These are phyloP conservation scores for Meloidogyne exigua DNA, from an alignment of 1,140 invertebrate genomes.

Conservation along the genomic window DNA sequence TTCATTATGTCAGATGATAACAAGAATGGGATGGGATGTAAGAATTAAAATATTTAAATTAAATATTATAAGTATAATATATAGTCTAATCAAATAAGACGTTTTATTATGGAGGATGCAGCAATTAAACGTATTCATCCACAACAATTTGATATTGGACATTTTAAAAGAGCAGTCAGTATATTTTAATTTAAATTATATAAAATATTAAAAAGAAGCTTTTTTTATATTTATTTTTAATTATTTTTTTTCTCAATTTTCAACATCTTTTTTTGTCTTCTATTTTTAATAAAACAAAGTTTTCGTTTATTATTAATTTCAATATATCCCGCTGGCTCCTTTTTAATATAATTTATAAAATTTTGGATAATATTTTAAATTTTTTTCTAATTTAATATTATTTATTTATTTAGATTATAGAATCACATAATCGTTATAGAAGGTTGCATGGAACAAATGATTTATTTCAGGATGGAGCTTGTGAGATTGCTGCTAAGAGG, in stretches of 20 bases:
- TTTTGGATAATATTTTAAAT: too few species aligned
- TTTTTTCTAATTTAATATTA: too few species aligned
- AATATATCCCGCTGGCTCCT: background rate
- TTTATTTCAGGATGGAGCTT: conserved; percentile 13
- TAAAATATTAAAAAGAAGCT: background rate
- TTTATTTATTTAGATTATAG: conserved; percentile 16
- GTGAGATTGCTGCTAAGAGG: conserved; percentile 28
- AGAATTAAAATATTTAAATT: too few species aligned
- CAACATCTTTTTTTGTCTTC: background rate
- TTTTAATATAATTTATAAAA: conserved; percentile 5
- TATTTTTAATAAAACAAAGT: conserved; percentile 10
- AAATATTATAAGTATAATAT: background rate
- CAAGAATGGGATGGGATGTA: background rate
- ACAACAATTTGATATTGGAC: conserved; percentile 22
- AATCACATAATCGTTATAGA: conserved; percentile 33
- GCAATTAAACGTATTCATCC: conserved; percentile 11
- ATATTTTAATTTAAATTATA: conserved; percentile 19
- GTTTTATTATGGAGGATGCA: conserved; percentile 13
- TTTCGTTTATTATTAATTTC: background rate
- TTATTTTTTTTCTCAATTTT: conserved; percentile 6
- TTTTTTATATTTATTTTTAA: background rate
- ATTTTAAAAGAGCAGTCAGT: conserved; percentile 32
- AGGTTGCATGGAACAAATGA: conserved; percentile 16
- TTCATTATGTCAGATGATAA: background rate
- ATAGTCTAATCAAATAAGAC: conserved; percentile 18